Base-by-base conservation (phyloP, 2,888 invertebrate genomes). In the Nycteola revayana region DNA sequence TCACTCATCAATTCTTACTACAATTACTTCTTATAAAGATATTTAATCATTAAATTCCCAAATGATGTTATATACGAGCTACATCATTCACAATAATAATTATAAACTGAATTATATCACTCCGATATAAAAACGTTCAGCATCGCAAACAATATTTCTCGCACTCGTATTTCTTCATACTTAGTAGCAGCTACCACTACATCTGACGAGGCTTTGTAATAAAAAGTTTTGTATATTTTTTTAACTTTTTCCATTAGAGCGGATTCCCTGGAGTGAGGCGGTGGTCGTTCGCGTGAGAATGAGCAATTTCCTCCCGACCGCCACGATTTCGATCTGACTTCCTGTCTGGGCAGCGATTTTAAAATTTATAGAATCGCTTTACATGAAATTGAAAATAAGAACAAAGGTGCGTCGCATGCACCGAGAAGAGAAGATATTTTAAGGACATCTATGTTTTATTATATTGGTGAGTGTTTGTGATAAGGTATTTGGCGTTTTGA, bases 281-380 rank as follows among this genome's bases (percentile, higher is more conserved):
- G 66, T 68, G 75, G 71, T 67, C 74, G 78, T 67, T 85, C 79
- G 86, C 86, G 86, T 86, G 86, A 84, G 86, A 85, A 85, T 85
- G 86, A 87, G 84, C 85, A 86, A 86, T 86, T 86, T 86, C 86
- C 86, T 75, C 75, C 65, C 71, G 71, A 72, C 80, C 73, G 82
- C 80, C 76, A 69, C 80, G 86, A 87, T 86, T 86, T 81, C 82
- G 83, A 87, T 86, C 86, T 81, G 81, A 76, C 85, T 87, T 86
- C 86, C 86, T 75, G 84, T 77, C 83, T 80, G 82, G 71, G 68
- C 77, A 75, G 78, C 81, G 82, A 84, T 85, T 87, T 87, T 83
- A 84, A 84, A 85, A 84, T 85, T 84, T 84, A 84, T 85, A 81
- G 80, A 82, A 83, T 72, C 64, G 72, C 72, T 79, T 76, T 69